These are phyloP conservation scores for Cirrhinus mrigala DNA, from an alignment of 2,797 vertebrate species.

Conservation along the genomic window DNA sequence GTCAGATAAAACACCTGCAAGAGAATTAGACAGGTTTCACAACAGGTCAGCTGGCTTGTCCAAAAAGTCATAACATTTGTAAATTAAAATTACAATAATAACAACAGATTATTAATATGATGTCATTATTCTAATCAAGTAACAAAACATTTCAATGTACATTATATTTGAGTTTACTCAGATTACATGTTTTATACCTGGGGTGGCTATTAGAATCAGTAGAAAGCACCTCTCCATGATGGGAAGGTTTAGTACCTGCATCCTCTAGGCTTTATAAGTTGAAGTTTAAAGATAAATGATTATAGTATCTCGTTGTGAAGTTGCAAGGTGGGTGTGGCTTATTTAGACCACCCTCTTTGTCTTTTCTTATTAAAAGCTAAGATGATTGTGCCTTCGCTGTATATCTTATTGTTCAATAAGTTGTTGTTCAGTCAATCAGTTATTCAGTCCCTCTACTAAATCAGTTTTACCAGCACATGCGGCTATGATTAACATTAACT, in stretches of 20 bases:
- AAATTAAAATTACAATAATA: neutral
- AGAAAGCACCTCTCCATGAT: slow-evolving; percentile 3
- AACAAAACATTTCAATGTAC: neutral
- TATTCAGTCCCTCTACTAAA: too few species aligned
- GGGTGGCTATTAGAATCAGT: neutral
- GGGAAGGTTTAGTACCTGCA: too few species aligned
- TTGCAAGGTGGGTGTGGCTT: neutral
- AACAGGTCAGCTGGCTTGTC: neutral
- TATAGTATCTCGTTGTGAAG: neutral
- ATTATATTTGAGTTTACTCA: neutral
- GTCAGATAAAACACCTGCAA: neutral
- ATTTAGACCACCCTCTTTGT: neutral
- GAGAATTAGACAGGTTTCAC: neutral
- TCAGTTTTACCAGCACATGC: too few species aligned
- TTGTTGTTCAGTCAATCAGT: too few species aligned
- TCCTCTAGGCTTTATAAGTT: neutral
- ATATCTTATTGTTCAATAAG: too few species aligned
- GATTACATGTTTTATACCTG: neutral
- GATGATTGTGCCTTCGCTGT: neutral
- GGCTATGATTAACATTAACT: too few species aligned
- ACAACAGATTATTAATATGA: neutral
- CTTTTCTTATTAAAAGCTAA: neutral
- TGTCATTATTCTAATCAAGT: neutral
- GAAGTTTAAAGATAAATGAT: neutral
- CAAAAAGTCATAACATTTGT: too few species aligned